Base-by-base conservation (phyloP, 2,797 vertebrate species). In the Emys orbicularis region DNA sequence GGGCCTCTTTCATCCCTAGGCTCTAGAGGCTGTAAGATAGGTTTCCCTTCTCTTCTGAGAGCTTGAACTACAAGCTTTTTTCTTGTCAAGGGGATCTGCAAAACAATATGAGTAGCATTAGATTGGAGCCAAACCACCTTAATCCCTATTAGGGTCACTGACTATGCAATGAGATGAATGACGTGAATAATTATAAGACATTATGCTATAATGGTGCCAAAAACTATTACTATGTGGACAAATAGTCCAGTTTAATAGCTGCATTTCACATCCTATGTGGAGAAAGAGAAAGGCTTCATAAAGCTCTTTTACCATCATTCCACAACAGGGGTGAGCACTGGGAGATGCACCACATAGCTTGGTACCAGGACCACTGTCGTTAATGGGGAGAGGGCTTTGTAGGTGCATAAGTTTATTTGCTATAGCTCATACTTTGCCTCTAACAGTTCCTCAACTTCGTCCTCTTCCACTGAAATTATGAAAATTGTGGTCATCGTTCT, bases 51-150 rank as follows among this genome's bases (percentile, higher is more conserved):
- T 87, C 53, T 92, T 80, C 52, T 72, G 34, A 88, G 61, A 90
- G 57, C 56, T 10, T 74, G 84, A 89, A 57, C 57, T 83, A 61
- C 83, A 84, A 93, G 76, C 1, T 89, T 90, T 37, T 95, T 89
- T 79, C 85, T 92, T 92, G 87, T 77, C 89, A 96, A 37, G 65
- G 79, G 65, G 54, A 91, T 90, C 92, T 96, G 86, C 57, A 94
- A 96, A 41, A 85, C 81, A 97, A 94, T 5, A 96, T 76, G 59
- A 59, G 37, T 77, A 88, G 72, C 0, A 0, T 92, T 94, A 94
- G 1, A 2, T 57, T 65, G 68, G 18, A 81, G 50, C 41, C 52
- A 83, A 52, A 44, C 56, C 82, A 4, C n/a, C 0, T 13, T 47
- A 8, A 44, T 77, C 12, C 12, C 37, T 25, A 44, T 41, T 25